Conservation (phyloP, 2,113 vertebrate species). For the Hemicordylus capensis region DNA sequence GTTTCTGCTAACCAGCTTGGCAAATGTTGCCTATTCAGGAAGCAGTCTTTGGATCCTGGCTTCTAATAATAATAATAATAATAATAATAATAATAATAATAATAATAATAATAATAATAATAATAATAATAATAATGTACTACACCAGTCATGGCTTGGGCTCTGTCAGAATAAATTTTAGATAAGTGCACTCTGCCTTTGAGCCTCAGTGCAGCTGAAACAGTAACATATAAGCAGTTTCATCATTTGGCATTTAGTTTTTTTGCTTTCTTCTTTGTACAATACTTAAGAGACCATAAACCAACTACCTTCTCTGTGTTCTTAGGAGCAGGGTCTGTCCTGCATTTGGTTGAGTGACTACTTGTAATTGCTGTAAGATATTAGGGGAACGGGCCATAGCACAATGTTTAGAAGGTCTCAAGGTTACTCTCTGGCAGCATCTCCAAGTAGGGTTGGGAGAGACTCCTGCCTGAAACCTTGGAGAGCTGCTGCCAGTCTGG, state of each 20-base stretch:
- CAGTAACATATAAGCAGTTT: not conserved
- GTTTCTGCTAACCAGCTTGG: constrained; percentile 8
- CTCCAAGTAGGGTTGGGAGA: no score
- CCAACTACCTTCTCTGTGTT: no score
- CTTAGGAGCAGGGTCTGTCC: no score
- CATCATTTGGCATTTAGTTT: not conserved
- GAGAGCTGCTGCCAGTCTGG: no score
- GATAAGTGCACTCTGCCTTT: not conserved
- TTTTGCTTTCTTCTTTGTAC: not conserved
- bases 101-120: not conserved
- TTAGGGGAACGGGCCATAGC: no score
- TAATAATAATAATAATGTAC: not conserved
- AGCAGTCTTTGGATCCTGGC: not conserved
- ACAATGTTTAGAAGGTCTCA: no score
- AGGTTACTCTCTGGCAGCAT: no score
- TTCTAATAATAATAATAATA: no score
- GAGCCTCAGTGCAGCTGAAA: not conserved
- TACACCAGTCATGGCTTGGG: not conserved
- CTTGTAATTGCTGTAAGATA: no score
- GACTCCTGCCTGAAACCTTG: no score
- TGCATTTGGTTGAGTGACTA: no score
- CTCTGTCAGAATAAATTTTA: not conserved
- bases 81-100: not conserved
- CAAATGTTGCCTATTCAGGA: not conserved
- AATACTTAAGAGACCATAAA: not conserved